These are phyloP conservation scores for Diabrotica balteata DNA, from an alignment of 2,888 invertebrate species.

Conservation along the genomic window DNA sequence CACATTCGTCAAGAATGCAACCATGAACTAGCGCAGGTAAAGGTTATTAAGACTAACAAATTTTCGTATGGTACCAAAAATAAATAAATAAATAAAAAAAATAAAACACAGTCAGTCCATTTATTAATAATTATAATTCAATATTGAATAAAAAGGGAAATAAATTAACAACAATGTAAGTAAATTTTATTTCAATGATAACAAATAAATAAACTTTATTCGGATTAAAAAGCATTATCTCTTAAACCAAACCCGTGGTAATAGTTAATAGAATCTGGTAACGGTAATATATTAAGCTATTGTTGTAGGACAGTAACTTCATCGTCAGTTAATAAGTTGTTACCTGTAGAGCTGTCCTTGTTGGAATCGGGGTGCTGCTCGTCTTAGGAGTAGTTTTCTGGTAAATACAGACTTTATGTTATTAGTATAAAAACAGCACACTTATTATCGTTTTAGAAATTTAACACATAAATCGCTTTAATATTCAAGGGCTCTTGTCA, in stretches of 20 bases:
- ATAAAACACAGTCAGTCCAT: no score
- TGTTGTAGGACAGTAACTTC: conserved; percentile 42
- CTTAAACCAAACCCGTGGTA: conserved; percentile 34
- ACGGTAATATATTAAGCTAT: conserved; percentile 54
- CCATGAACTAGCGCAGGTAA: no score
- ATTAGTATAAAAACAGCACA: no score
- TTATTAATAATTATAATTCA: neutral
- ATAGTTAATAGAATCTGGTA: conserved; percentile 25
- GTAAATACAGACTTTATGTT: conserved; percentile 30
- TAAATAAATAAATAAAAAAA: no score
- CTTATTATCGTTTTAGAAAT: no score
- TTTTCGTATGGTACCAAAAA: no score
- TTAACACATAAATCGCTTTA: no score
- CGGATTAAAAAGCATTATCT: conserved; percentile 32
- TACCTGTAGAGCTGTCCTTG: conserved; percentile 73
- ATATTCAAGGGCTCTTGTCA: no score
- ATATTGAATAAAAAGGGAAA: conserved; percentile 5
- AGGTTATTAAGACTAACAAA: no score
- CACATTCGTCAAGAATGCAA: no score
- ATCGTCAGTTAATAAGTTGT: conserved; percentile 55
- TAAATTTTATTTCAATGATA: conserved; percentile 36
- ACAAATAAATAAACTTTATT: conserved; percentile 24
- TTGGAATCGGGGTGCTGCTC: conserved; percentile 64
- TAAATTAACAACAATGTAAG: conserved; percentile 31
- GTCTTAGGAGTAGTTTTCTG: conserved; percentile 65